Conservation (phyloP, 2,113 vertebrate genomes). For the Thymallus thymallus region DNA sequence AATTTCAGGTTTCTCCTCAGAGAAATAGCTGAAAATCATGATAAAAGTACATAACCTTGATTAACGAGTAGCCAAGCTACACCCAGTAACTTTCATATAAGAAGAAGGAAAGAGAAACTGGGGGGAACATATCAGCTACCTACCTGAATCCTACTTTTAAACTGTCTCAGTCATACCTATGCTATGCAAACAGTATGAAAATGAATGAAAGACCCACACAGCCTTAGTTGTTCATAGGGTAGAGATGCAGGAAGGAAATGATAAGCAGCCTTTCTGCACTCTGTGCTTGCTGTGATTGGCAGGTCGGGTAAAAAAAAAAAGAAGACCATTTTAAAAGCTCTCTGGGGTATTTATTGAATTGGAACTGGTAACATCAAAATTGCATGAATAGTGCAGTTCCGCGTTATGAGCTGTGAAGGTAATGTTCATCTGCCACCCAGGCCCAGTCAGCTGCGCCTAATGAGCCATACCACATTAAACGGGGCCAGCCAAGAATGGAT, state of each 20-base stretch:
- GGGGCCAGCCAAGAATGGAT: conserved; percentile 47
- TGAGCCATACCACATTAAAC: conserved; percentile 58
- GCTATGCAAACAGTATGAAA: no score
- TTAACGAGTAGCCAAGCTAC: no score
- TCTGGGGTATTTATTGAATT: conserved; percentile 63
- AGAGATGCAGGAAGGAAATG: not conserved
- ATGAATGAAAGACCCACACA: no score
- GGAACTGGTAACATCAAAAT: conserved; percentile 74
- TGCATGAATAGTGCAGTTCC: conserved; percentile 74
- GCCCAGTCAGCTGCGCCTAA: conserved; percentile 65
- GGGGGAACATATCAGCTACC: no score
- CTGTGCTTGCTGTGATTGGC: conserved; percentile 63
- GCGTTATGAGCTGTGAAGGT: conserved; percentile 82
- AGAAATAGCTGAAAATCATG: no score
- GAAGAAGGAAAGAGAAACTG: no score
- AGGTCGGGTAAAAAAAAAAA: conserved; percentile 71
- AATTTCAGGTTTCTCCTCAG: no score
- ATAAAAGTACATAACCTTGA: no score
- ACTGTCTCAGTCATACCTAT: no score
- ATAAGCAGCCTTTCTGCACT: not conserved
- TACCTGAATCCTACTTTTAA: no score
- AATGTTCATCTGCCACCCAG: conserved; percentile 78
- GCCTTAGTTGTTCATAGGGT: not conserved
- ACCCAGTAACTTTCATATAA: no score
- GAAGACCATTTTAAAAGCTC: no score